Base-by-base conservation (phyloP, 2,113 vertebrate genomes). In the Eira barbara region DNA sequence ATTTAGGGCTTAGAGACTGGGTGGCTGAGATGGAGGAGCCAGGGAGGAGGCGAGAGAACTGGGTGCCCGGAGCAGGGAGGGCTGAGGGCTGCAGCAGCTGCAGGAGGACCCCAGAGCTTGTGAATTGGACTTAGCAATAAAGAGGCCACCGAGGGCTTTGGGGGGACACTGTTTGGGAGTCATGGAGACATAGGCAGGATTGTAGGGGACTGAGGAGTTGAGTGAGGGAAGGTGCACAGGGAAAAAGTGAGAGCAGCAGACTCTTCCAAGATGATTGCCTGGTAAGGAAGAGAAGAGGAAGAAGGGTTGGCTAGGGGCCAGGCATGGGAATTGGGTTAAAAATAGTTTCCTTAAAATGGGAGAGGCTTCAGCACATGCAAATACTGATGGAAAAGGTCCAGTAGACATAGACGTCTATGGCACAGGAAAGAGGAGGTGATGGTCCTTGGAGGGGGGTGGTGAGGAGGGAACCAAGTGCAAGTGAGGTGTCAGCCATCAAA, bases 21-120 rank as follows among this genome's bases (percentile, higher is more conserved):
- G 3, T n/a, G 59, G 4, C 18, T 34, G 49, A 81, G 42, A 23
- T 14, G 63, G 9, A 80, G 3, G 31, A 15, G 27, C 21, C 6
- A 15, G 42, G 45, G 10, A 71, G 31, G 34, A 2, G 18, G 39
- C 15, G 49, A 79, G 36, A 49, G 59, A 3, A 76, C 0, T 0
- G 10, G 17, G 4, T 80, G 49, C 39, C 27, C 0, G 0, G 36
- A 80, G 17, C 52, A 31, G 45, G 4, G 6, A 12, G 1, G 10
- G 12, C 49, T 6, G 29, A 49, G 45, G 14, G 10, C 1, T 3
- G 45, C 69, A 17, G 45, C 42, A 34, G 39, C 36, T 29, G 13
- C 36, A 12, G 17, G 55, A 67, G 42, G 82, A 20, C 20, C 55
- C 80, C 20, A 55, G 21, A 63, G 21, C 6, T 45, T 79, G 6